Percentiles rank a stretch among this genome's conserved stretches.
Evolutionary conservation across 2,797 vertebrate genomes (phyloP).

Genomic region (Oryzias dopingdopingensis): DNA sequence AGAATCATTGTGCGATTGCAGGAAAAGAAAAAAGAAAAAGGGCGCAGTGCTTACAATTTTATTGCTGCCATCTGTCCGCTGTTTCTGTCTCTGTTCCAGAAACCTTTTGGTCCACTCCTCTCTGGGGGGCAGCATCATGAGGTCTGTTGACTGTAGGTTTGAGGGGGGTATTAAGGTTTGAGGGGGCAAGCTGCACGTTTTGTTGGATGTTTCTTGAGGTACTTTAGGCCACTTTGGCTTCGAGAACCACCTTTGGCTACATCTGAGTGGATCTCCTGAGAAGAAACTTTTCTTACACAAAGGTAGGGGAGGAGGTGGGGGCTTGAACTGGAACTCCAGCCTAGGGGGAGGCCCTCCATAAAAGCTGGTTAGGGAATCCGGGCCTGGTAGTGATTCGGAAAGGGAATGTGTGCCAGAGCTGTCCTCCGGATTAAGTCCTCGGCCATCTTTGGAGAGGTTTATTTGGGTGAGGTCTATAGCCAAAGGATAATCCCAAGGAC

Average conservation of each 20-base stretch:
- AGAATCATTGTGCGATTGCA: background rate
- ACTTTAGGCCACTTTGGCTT: slow-evolving; percentile 87
- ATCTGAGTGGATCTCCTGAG: slow-evolving; percentile 56
- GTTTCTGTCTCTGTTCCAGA: slow-evolving; percentile 78
- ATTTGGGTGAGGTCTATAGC: slow-evolving; percentile 56
- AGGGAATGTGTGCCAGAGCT: slow-evolving; percentile 61
- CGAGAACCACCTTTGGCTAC: slow-evolving; percentile 86
- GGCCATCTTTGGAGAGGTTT: slow-evolving; percentile 72
- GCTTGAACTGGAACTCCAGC: slow-evolving; percentile 78
- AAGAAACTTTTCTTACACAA: slow-evolving; percentile 66
- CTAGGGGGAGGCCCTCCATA: slow-evolving; percentile 79
- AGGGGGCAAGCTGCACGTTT: slow-evolving; percentile 79
- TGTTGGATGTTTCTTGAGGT: slow-evolving; percentile 76
- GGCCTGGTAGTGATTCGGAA: slow-evolving; percentile 79
- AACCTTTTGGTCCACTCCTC: slow-evolving; percentile 86
- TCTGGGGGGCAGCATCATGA: slow-evolving; percentile 75
- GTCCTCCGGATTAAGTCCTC: slow-evolving; percentile 57
- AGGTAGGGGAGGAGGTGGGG: slow-evolving; percentile 75
- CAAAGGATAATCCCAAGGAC: slow-evolving; percentile 79
- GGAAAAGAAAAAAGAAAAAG: background rate
- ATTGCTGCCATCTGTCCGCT: slow-evolving; percentile 34
- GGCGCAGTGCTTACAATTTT: slow-evolving; percentile 63
- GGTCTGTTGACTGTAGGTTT: slow-evolving; percentile 82
- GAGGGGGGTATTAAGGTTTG: slow-evolving; percentile 87
- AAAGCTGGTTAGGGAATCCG: slow-evolving; percentile 73